phyloP scores from a whole-genome alignment of 2,888 invertebrate genomes.

The Ceriagrion tenellum region DNA sequence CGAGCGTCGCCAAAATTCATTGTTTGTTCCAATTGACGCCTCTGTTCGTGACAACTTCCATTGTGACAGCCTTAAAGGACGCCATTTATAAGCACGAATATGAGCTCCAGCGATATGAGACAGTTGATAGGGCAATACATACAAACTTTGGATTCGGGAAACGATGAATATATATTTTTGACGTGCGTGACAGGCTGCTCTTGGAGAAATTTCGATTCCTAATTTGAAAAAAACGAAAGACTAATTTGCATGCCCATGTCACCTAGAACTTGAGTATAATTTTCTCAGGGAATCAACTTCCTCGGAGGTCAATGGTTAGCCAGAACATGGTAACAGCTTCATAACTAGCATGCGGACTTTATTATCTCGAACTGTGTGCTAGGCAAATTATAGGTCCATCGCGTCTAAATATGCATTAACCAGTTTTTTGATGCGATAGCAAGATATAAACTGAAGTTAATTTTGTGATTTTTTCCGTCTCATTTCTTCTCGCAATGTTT shows the following conservation, averaged over 20 bases:
- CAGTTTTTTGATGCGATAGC: not conserved
- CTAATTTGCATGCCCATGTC: not conserved
- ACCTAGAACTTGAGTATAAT: not conserved
- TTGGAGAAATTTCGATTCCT: not conserved
- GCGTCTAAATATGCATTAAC: not conserved
- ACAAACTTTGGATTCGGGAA: slow-evolving; percentile 4
- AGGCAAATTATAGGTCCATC: not conserved
- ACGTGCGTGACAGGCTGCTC: slow-evolving; percentile 1
- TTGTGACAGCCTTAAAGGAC: not conserved
- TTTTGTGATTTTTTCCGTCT: not conserved
- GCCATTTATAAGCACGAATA: slow-evolving; percentile 14
- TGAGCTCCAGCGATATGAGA: not conserved
- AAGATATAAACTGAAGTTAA: not conserved
- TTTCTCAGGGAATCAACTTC: not conserved
- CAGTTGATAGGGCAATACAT: not conserved
- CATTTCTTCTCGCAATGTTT: not conserved
- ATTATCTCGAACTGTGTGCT: not conserved
- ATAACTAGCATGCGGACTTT: not conserved
- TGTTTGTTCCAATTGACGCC: slow-evolving; percentile 21
- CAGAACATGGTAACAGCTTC: not conserved
- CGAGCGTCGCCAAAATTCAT: not conserved
- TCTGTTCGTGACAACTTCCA: slow-evolving; percentile 24
- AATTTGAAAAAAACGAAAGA: not conserved
- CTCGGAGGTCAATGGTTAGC: not conserved
- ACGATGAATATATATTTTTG: not conserved